Evolutionary conservation across 1,140 invertebrate genomes (phyloP).

Genomic region (Onthophagus taurus): DNA sequence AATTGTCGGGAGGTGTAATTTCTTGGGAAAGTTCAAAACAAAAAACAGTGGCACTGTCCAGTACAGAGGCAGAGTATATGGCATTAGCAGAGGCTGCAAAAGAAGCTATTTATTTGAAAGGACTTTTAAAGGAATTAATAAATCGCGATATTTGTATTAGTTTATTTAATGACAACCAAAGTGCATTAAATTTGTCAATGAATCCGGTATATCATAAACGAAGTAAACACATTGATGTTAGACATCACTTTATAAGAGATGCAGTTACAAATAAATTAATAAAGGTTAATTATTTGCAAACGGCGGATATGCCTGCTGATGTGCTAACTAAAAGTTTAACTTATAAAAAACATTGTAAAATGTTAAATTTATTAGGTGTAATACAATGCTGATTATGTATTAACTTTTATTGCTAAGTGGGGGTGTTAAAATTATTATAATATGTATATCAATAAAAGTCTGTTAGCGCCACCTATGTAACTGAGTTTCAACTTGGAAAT

Average conservation of each 20-base stretch:
- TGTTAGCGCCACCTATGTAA: no score
- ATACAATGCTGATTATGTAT: no score
- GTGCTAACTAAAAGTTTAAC: constrained; percentile 25
- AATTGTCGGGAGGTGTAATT: constrained; percentile 22
- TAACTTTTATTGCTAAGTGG: no score
- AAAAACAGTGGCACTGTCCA: constrained; percentile 13
- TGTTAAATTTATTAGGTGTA: no score
- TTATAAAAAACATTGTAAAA: no score
- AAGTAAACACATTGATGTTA: constrained; percentile 28
- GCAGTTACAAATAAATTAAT: constrained; percentile 16
- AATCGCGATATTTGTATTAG: neutral
- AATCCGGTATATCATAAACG: constrained; percentile 17
- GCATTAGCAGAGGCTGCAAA: constrained; percentile 24
- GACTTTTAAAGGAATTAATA: constrained; percentile 15
- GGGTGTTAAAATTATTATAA: no score
- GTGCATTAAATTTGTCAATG: constrained; percentile 17
- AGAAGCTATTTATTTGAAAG: constrained; percentile 23
- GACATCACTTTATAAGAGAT: constrained; percentile 31
- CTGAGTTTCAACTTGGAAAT: no score
- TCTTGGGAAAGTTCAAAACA: constrained; percentile 11
- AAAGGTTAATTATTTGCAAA: constrained; percentile 19
- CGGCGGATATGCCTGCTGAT: constrained; percentile 27
- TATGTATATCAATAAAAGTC: no score
- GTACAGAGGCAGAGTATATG: constrained; percentile 36
- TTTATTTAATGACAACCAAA: constrained; percentile 19